phyloP scores from a whole-genome alignment of 2,113 vertebrate genomes.

The Rhagologus leucostigma region DNA sequence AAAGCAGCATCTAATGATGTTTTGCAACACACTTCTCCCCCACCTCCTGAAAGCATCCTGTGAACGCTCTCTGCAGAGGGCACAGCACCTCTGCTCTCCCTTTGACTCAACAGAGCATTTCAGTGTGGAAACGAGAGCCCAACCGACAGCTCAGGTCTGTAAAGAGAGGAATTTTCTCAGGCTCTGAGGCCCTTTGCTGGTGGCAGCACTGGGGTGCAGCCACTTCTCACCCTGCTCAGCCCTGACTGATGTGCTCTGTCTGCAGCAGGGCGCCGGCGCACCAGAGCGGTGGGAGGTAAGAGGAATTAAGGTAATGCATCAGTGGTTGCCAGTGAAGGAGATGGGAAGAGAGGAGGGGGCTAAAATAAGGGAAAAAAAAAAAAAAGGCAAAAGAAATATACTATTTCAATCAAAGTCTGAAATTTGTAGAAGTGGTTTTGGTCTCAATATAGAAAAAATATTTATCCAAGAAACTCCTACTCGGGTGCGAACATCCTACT shows the following conservation, averaged over 20 bases:
- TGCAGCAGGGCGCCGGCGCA: neutral
- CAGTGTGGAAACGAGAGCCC: neutral
- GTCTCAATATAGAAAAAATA: slow-evolving; percentile 82
- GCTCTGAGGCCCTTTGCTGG: neutral
- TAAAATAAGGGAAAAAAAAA: rapidly evolving
- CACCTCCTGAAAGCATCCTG: neutral
- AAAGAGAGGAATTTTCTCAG: slow-evolving; percentile 4
- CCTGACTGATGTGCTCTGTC: slow-evolving; percentile 5
- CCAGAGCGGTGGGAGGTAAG: slow-evolving; percentile 50
- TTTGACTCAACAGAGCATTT: neutral
- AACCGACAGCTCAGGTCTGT: neutral
- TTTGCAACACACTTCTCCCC: neutral
- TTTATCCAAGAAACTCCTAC: slow-evolving; percentile 81
- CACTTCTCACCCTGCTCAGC: neutral
- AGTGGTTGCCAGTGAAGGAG: slow-evolving; percentile 68
- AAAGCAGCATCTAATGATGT: neutral
- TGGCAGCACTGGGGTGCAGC: neutral
- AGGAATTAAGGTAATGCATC: slow-evolving; percentile 63
- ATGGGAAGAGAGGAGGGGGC: neutral
- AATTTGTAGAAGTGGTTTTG: slow-evolving; percentile 82
- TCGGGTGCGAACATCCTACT: slow-evolving; percentile 82
- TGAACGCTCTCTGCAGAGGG: neutral
- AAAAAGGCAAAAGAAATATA: slow-evolving; percentile 69
- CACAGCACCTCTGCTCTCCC: neutral
- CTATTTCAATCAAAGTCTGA: slow-evolving; percentile 80